Base-by-base conservation (phyloP, 64 coral and sea anemone genomes). In the Montipora efflorescens region DNA sequence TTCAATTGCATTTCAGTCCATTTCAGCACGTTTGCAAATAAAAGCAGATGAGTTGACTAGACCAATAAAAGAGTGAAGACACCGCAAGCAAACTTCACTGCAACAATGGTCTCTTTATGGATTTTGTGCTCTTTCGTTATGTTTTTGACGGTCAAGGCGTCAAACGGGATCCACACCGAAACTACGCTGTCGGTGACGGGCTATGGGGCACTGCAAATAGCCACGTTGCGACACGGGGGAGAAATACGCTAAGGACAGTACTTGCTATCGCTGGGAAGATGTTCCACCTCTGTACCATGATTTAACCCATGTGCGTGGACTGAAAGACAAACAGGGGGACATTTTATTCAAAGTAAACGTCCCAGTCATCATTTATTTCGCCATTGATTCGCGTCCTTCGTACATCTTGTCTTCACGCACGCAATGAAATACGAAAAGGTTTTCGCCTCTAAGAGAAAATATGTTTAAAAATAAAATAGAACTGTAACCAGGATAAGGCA, bases 261-360 rank as follows among this genome's bases (percentile, higher is more conserved):
- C 2, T 36, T 36, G 36, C 36, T 36, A 36, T 36, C 36, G 36
- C 36, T 89, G 73, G 2, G 96, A 98, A 68, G 96, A 98, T 71
- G 87, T 98, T 8, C 23, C 93, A 16, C 93, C 96, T 2, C 67
- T 82, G 84, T 98, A 98, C 84, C 90, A 98, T 25, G 96, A 93
- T 3, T 95, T 98, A 93, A 98, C 96, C 6, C 96, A 98, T 59
- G 49, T 98, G 9, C 89, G 96, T 59, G 96, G 96, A 6, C 71
- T 19, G 0, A 95, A 98, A 47, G 96, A 95, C 67, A 98, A 98
- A 76, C 15, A 15, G 1, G 96, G 93, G 1, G 44, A 48, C 0
- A 89, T 98, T 61, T 67, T n/a, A 45, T 86, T 98, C 74, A 36
- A 88, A 51, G 93, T 95, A 6, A 85, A 94, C 62, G 48, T 86